These are phyloP conservation scores for Hemicrepidius hirtus DNA, from an alignment of 2,888 invertebrate genomes.

Conservation along the genomic window DNA sequence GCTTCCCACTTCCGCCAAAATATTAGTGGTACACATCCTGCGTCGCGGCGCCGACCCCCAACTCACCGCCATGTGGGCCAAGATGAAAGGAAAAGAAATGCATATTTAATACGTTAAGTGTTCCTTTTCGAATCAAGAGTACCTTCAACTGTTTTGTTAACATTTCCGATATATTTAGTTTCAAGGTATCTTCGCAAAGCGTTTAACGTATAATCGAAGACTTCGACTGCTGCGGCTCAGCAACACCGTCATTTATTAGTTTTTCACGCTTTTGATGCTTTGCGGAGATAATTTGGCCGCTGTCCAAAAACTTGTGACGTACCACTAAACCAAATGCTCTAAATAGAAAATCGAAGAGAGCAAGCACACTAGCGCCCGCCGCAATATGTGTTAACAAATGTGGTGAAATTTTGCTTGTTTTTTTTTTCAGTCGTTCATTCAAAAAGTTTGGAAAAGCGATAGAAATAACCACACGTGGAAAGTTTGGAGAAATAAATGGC, in stretches of 20 bases:
- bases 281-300: constrained; percentile 30
- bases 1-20: constrained; percentile 62
- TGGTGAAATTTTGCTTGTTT: constrained; percentile 17
- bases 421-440: background rate
- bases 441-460: background rate
- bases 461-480: too few relatives aligned
- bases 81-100: constrained; percentile 37
- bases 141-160: background rate
- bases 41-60: constrained; percentile 48
- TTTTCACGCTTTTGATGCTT: constrained; percentile 20
- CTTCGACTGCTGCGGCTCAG: background rate
- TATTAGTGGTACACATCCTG: constrained; percentile 55
- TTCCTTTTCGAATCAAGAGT: background rate
- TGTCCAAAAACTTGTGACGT: constrained; percentile 33
- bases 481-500: background rate
- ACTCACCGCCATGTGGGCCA: constrained; percentile 30
- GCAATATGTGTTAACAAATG: constrained; percentile 28
- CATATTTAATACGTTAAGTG: constrained; percentile 20
- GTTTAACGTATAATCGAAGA: constrained; percentile 23
- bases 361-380: constrained; percentile 13
- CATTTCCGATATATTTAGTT: constrained; percentile 13
- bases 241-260: constrained; percentile 30
- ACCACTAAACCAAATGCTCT: constrained; percentile 31
- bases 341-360: constrained; percentile 37
- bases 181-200: constrained; percentile 7